Evolutionary conservation across 2,797 vertebrate genomes (phyloP).

Genomic region (Miichthys miiuy): DNA sequence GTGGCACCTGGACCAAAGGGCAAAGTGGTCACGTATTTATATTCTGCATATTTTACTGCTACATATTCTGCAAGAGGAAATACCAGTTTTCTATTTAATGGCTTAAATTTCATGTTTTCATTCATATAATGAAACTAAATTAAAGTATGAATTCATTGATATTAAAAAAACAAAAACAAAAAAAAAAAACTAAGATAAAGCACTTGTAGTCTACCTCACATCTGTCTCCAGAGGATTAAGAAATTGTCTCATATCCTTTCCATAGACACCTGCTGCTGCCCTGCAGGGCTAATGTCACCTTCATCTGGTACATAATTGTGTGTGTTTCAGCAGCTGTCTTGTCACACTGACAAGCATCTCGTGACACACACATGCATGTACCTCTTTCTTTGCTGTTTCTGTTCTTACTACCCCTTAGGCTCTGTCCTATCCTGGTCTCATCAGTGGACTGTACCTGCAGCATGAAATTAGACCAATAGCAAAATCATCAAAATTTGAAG

Average conservation of each 20-base stretch:
- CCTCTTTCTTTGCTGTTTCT: slow-evolving; percentile 28
- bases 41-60: not conserved
- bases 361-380: slow-evolving; percentile 38
- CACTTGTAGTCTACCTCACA: slow-evolving; percentile 24
- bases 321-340: slow-evolving; percentile 69
- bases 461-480: slow-evolving; percentile 1
- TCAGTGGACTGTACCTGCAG: slow-evolving; percentile 28
- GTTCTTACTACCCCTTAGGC: slow-evolving; percentile 37
- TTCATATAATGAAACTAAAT: not conserved
- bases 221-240: slow-evolving; percentile 51
- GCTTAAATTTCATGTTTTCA: not conserved
- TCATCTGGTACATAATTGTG: slow-evolving; percentile 62
- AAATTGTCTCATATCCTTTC: slow-evolving; percentile 54
- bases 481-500: slow-evolving; percentile 18
- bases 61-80: not conserved
- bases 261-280: slow-evolving; percentile 63
- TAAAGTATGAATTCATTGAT: slow-evolving; percentile 5
- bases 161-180: not conserved
- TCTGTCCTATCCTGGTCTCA: slow-evolving; percentile 44
- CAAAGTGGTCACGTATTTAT: not conserved
- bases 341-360: slow-evolving; percentile 59
- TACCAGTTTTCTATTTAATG: not conserved
- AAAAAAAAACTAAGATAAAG: not conserved
- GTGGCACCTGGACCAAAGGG: not conserved
- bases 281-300: slow-evolving; percentile 74